Percentiles rank a stretch among this genome's conserved stretches.
phyloP scores from a whole-genome alignment of 2,113 vertebrate genomes.

The Mustelus asterias region DNA sequence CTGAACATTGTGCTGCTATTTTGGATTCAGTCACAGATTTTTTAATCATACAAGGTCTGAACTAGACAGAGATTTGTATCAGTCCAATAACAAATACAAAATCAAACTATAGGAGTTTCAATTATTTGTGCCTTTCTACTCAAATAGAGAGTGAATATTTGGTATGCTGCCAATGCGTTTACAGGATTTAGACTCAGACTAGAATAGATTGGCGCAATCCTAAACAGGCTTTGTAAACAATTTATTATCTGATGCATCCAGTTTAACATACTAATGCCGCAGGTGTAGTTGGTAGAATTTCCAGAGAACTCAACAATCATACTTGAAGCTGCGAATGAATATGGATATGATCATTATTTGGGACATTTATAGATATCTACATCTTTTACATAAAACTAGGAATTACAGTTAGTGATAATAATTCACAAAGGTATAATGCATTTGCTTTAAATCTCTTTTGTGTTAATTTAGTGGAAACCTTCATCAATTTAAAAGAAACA shows the following conservation, averaged over 20 bases:
- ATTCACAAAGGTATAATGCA: neutral
- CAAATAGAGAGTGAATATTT: neutral
- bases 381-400: neutral
- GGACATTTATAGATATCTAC: neutral
- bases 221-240: neutral
- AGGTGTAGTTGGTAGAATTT: neutral
- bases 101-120: neutral
- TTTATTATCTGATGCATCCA: neutral
- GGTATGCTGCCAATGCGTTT: neutral
- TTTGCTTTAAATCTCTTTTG: neutral
- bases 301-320: neutral
- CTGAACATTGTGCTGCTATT: neutral
- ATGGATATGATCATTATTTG: neutral
- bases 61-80: neutral
- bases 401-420: neutral
- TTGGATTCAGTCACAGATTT: neutral
- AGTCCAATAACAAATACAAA: neutral
- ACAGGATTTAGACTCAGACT: neutral
- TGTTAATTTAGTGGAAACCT: neutral
- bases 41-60: neutral
- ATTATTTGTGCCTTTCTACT: neutral
- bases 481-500: neutral
- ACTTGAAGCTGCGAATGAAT: neutral
- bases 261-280: neutral
- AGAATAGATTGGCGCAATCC: neutral